phyloP scores from a whole-genome alignment of 2,113 vertebrate genomes.

The Melanostigma gelatinosum region DNA sequence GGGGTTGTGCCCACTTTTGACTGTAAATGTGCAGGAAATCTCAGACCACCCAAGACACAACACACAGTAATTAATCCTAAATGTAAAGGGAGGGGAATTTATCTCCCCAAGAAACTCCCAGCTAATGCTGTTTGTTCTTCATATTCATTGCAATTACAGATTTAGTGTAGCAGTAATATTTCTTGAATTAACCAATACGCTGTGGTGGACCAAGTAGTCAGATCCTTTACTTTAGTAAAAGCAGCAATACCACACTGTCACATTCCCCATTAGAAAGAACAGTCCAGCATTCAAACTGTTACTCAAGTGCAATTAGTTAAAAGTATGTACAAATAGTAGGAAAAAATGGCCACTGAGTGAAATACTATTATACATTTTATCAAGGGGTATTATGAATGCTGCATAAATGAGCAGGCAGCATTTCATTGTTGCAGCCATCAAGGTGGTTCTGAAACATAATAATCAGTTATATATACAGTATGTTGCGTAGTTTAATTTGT shows the following conservation, averaged over 20 bases:
- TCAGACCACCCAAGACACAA: slow-evolving; percentile 59
- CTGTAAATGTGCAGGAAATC: slow-evolving; percentile 42
- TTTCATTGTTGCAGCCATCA: not conserved
- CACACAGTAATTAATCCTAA: not conserved
- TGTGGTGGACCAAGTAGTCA: not conserved
- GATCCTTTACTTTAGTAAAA: not conserved
- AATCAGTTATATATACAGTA: not conserved
- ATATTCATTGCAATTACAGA: not conserved
- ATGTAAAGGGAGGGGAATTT: not conserved
- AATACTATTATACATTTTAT: not conserved
- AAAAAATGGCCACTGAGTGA: not conserved
- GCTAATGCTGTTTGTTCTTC: not conserved
- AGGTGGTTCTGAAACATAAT: not conserved
- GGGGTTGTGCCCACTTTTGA: slow-evolving; percentile 43
- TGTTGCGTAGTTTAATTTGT: not conserved
- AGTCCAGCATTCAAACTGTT: not conserved
- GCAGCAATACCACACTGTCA: not conserved
- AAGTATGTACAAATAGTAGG: not conserved
- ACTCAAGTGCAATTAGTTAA: not conserved
- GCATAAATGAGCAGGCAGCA: not conserved
- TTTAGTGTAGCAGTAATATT: not conserved
- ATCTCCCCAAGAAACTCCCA: not conserved
- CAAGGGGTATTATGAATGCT: not conserved
- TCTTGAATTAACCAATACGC: not conserved
- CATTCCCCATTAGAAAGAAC: not conserved